phyloP scores from a whole-genome alignment of 2,888 invertebrate species.

The Teleogryllus oceanicus region DNA sequence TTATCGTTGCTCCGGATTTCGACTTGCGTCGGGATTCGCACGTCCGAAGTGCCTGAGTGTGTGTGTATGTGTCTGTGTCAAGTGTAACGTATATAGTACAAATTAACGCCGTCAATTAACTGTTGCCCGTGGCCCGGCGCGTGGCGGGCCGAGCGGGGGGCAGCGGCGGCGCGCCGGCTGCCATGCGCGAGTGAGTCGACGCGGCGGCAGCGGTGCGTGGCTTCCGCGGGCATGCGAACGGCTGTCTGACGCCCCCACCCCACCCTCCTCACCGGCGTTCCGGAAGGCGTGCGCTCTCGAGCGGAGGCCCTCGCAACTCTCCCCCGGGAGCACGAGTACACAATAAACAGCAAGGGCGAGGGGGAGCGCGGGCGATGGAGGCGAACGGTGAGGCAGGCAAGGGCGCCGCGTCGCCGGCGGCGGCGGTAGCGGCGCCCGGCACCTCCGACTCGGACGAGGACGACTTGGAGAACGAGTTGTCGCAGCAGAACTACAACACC shows the following conservation, averaged over 20 bases:
- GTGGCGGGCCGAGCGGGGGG: background rate
- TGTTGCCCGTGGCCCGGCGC: background rate
- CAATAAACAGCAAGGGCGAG: too few relatives aligned
- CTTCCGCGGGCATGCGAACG: background rate
- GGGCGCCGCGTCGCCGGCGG: conserved; percentile 10
- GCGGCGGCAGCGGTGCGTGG: background rate
- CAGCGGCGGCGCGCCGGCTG: background rate
- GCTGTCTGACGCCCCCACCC: too few relatives aligned
- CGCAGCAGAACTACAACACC: conserved; percentile 68
- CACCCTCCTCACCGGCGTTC: too few relatives aligned
- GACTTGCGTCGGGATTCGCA: background rate
- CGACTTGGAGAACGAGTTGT: conserved; percentile 62
- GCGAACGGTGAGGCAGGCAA: background rate
- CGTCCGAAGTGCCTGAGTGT: background rate
- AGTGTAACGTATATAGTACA: too few relatives aligned
- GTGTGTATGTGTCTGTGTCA: background rate
- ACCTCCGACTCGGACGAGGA: conserved; percentile 42
- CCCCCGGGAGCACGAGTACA: too few relatives aligned
- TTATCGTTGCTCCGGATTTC: conserved; percentile 18
- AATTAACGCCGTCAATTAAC: too few relatives aligned
- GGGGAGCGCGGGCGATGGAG: background rate
- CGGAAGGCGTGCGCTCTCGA: too few relatives aligned
- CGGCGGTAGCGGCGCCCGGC: background rate
- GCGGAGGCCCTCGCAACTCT: too few relatives aligned
- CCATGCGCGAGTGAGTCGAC: background rate